phyloP scores from a whole-genome alignment of 1,140 invertebrate species.

The Ceratina calcarata region DNA sequence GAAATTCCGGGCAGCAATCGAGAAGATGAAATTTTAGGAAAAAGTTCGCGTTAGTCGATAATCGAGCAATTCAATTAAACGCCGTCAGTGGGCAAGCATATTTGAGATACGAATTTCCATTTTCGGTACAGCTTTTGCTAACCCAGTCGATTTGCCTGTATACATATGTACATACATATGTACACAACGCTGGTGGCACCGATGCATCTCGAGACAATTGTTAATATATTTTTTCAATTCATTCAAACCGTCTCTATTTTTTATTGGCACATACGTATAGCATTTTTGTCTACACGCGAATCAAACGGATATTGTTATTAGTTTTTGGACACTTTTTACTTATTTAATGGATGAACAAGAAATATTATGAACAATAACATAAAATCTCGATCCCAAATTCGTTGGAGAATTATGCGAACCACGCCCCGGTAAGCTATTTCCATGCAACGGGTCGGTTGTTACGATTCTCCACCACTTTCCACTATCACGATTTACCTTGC shows the following conservation, averaged over 20 bases:
- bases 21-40: constrained; percentile 48
- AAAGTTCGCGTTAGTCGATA: constrained; percentile 47
- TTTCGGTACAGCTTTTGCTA: constrained; percentile 28
- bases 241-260: not conserved
- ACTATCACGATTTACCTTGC: not conserved
- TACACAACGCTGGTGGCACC: too few species aligned
- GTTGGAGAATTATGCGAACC: constrained; percentile 41
- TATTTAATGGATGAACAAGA: too few species aligned
- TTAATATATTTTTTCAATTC: constrained; percentile 8
- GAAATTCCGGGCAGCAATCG: constrained; percentile 41
- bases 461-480: constrained; percentile 9
- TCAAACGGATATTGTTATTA: not conserved
- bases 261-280: not conserved
- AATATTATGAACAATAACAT: too few species aligned
- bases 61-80: constrained; percentile 49
- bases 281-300: fast-evolving
- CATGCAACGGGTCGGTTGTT: constrained; percentile 25
- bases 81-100: constrained; percentile 20
- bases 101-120: constrained; percentile 52
- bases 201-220: not conserved
- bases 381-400: not conserved
- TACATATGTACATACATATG: not conserved
- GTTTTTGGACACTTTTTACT: not conserved
- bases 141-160: constrained; percentile 18
- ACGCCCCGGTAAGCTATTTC: constrained; percentile 41